Base-by-base conservation (phyloP, 2,113 vertebrate species). In the Nothocercus julius region DNA sequence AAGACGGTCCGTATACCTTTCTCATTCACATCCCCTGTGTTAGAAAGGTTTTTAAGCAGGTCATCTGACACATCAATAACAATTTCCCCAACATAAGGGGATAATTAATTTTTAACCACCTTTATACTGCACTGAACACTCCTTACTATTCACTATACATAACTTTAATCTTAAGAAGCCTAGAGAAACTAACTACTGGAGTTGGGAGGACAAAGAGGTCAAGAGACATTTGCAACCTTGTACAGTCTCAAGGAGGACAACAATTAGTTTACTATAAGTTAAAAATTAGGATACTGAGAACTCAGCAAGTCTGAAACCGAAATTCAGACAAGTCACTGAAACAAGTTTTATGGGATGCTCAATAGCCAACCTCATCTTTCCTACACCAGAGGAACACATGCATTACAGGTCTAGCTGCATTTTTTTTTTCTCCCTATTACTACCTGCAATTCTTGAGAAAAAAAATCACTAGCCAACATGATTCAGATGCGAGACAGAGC, bases 1-100 rank as follows among this genome's bases (percentile, higher is more conserved):
- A 74, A 75, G 18, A 59, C 11, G 14, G 63, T 89, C 82, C 24
- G 20, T 27, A 3, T 40, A 30, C 32, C 11, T 85, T 53, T 63
- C 38, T 67, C 38, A 45, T 12, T 53, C 21, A 47, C 0, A 0
- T 49, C 18, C 11, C 76, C 22, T 59, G 30, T 19, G 3, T 30
- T 85, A 36, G 30, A 82, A 51, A 74, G 38, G 47, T 85, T 63
- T 82, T 90, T 82, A 40, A 91, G 44, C 67, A 83, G 40, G 15
- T 80, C 25, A 61, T 88, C 74, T 76, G 19, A n/a, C 20, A 42
- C 34, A 73, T 19, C 1, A n/a, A 13, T 85, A 91, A 54, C 9
- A 61, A 38, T 7, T 82, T 45, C 20, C 38, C 51, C 21, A 47
- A 82, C 25, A 24, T 64, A 56, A 79, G 53, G 34, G 83, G 30